phyloP scores from a whole-genome alignment of 2,888 invertebrate species.

The Plusia festucae region DNA sequence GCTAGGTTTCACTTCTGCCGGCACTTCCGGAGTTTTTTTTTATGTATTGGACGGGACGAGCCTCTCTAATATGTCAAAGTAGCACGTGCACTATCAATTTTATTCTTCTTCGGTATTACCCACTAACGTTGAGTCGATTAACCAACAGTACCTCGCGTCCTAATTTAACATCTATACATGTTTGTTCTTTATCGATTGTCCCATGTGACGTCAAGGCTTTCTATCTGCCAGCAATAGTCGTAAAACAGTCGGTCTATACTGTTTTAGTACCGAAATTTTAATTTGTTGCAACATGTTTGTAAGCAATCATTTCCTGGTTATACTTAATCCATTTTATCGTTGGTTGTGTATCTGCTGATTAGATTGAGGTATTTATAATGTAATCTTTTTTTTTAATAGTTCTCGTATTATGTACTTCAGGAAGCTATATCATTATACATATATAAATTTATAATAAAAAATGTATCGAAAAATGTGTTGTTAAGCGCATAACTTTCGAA shows the following conservation, averaged over 20 bases:
- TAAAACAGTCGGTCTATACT: not conserved
- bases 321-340: constrained; percentile 40
- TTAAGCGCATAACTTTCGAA: too few relatives aligned
- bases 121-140: not conserved
- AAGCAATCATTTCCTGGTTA: constrained; percentile 30
- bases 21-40: too few relatives aligned
- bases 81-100: too few relatives aligned
- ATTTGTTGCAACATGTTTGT: constrained; percentile 20
- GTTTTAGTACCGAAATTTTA: constrained; percentile 15
- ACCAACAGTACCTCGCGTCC: not conserved
- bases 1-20: too few relatives aligned
- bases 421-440: too few relatives aligned
- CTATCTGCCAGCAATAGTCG: not conserved
- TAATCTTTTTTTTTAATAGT: not conserved
- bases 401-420: too few relatives aligned
- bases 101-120: too few relatives aligned
- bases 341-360: constrained; percentile 16
- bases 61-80: not conserved
- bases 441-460: too few relatives aligned
- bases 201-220: constrained; percentile 7
- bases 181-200: not conserved
- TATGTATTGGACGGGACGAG: too few relatives aligned
- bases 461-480: too few relatives aligned
- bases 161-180: not conserved
- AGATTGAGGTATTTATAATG: constrained; percentile 12